A percentile compares a stretch with the other conserved stretches of the same genome.
Evolutionary conservation across 2,888 invertebrate species (phyloP).

Genomic region (Temnothorax ravouxi): DNA sequence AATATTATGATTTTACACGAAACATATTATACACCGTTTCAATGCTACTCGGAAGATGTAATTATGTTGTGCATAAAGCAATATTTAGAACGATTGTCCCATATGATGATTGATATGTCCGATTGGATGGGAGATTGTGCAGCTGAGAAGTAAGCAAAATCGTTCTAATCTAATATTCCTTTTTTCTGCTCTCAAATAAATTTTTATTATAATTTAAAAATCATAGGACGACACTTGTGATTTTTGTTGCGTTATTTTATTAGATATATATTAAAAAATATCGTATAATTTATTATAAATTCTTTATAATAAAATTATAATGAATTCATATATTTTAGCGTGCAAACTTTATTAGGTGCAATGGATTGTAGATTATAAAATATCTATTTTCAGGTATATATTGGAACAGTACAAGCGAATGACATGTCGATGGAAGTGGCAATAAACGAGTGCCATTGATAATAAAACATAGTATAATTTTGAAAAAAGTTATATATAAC

Average conservation of each 20-base stretch:
- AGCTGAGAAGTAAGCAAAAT: conserved; percentile 71
- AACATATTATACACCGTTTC: conserved; percentile 89
- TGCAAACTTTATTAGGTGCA: neutral
- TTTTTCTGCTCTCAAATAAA: neutral
- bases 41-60: conserved; percentile 90
- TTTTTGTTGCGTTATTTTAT: neutral
- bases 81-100: conserved; percentile 78
- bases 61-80: conserved; percentile 90
- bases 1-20: conserved; percentile 89
- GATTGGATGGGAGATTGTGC: conserved; percentile 80
- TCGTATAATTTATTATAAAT: too few relatives aligned
- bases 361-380: neutral
- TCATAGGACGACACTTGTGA: conserved; percentile 43
- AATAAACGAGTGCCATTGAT: conserved; percentile 59
- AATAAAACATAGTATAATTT: conserved; percentile 47
- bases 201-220: conserved; percentile 1
- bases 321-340: neutral
- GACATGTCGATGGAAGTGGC: neutral
- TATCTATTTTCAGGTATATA: conserved; percentile 70
- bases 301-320: neutral
- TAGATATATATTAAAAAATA: neutral
- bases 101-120: conserved; percentile 78
- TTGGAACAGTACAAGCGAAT: conserved; percentile 75
- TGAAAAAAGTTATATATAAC: neutral
- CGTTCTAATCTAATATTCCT: conserved; percentile 25